A percentile compares a stretch with the other conserved stretches of the same genome.
phyloP scores from a whole-genome alignment of 1,140 invertebrate species.

The Liolophura sinensis region DNA sequence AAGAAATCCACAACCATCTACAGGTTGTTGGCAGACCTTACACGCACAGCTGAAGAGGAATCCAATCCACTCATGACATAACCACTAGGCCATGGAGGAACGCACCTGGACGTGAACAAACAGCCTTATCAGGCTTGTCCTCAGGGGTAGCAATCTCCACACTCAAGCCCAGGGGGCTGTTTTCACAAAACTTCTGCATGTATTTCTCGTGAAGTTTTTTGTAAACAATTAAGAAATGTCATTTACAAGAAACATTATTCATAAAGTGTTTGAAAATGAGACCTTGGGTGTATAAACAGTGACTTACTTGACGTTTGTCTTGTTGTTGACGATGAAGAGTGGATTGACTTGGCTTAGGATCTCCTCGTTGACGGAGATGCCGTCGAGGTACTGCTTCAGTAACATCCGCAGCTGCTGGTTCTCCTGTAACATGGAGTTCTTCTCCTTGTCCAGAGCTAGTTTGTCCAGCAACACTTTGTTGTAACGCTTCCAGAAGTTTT shows the following conservation, averaged over 20 bases:
- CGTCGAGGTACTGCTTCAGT: constrained; percentile 60
- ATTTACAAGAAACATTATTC: neutral
- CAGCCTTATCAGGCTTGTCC: too few relatives aligned
- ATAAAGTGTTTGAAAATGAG: too few relatives aligned
- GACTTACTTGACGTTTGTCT: constrained; percentile 54
- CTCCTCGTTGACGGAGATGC: constrained; percentile 59
- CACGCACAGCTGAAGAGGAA: too few relatives aligned
- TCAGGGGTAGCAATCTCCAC: too few relatives aligned
- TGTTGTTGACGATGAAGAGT: constrained; percentile 57
- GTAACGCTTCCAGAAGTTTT: constrained; percentile 60
- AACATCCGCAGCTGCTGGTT: constrained; percentile 55
- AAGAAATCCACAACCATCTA: too few relatives aligned
- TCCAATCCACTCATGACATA: too few relatives aligned
- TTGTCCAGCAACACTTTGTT: constrained; percentile 59
- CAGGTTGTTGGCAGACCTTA: too few relatives aligned
- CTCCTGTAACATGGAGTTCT: constrained; percentile 45
- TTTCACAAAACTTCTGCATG: neutral
- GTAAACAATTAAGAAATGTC: neutral
- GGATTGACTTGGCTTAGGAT: constrained; percentile 57
- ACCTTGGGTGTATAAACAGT: too few relatives aligned
- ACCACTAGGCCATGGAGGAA: too few relatives aligned
- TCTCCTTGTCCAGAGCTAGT: constrained; percentile 56
- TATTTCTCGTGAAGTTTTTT: too few relatives aligned
- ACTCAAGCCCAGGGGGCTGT: too few relatives aligned
- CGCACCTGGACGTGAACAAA: too few relatives aligned